Base-by-base conservation (phyloP, 2,888 invertebrate species). In the Megastigmus dorsalis region DNA sequence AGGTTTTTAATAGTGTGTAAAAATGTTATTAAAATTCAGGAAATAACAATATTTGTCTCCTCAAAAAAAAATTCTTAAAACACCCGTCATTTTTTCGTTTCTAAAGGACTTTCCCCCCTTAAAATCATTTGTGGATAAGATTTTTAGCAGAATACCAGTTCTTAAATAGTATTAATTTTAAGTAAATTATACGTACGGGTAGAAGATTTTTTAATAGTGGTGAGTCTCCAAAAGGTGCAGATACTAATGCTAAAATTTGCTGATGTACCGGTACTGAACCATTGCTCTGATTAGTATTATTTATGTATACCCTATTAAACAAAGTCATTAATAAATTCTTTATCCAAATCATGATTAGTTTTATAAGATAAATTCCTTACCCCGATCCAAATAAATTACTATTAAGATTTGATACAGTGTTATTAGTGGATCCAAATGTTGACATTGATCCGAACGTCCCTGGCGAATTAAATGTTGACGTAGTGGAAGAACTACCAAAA, bases 221-320 rank as follows among this genome's bases (percentile, higher is more conserved):
- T 38, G 94, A 94, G 85, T 97, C 95, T 0, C 97, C 97, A 84
- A 95, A 97, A 0, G 97, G 97, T 0, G 94, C 91, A 0, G 94
- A 92, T 0, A 94, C 93, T 45, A 96, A 89, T 0, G 94, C 91
- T 68, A 95, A 86, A 26, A 94, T 93, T 84, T 94, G 93, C 77
- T 94, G 94, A 86, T 93, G 93, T 0, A 93, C 89, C 1, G 90
- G 89, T 41, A 89, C 86, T 52, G 85, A 81, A 15, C 82, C 83
- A 6, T 85, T 80, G 48, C 84, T 81, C 13, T 87, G 88, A 63
- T 87, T 88, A 50, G 82, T 77, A 63, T 84, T 85, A 28, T 82
- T 86, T 7, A 76, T 77, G 20, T 82, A 77, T 2, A 82, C 50
- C 20, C 85, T 85, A 1, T 84, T 55, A 67, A 36, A 52, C 52